Percentiles rank a stretch among this genome's conserved stretches.
These are phyloP conservation scores for Lepilemur septentrionalis DNA, from an alignment of 2,797 vertebrate genomes.

Conservation along the genomic window DNA sequence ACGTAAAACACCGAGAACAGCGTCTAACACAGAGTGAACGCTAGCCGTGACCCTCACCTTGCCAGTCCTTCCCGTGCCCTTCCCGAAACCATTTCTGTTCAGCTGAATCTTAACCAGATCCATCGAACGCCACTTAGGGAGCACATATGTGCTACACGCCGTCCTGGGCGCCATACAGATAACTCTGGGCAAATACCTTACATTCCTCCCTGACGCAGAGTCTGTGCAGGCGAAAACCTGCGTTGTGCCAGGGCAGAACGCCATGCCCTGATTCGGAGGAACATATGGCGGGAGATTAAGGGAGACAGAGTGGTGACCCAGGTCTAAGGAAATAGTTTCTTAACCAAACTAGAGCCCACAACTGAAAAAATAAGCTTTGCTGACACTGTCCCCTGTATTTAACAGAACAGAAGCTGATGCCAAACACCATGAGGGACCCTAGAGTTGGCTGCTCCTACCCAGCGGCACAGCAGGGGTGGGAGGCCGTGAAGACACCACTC, in stretches of 20 bases:
- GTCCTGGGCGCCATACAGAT: background rate
- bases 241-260: background rate
- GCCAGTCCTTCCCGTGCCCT: background rate
- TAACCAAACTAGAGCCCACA: constrained; percentile 18
- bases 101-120: background rate
- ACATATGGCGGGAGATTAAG: background rate
- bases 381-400: constrained; percentile 56
- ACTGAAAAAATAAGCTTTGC: constrained; percentile 59
- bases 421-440: constrained; percentile 8
- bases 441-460: background rate
- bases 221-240: rapidly evolving
- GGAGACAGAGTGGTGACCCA: constrained; percentile 3
- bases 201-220: background rate
- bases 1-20: background rate
- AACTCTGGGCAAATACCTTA: background rate
- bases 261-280: background rate
- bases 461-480: constrained; percentile 3
- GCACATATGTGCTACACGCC: background rate
- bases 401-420: constrained; percentile 53
- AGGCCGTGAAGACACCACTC: background rate
- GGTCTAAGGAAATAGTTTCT: constrained; percentile 59
- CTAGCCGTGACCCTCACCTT: background rate
- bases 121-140: background rate
- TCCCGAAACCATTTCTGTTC: background rate
- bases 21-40: rapidly evolving